Evolutionary conservation across 2,888 invertebrate species (phyloP), one percentile per base, ranked within the genome.

Genomic region (Tortricodes alternella): DNA sequence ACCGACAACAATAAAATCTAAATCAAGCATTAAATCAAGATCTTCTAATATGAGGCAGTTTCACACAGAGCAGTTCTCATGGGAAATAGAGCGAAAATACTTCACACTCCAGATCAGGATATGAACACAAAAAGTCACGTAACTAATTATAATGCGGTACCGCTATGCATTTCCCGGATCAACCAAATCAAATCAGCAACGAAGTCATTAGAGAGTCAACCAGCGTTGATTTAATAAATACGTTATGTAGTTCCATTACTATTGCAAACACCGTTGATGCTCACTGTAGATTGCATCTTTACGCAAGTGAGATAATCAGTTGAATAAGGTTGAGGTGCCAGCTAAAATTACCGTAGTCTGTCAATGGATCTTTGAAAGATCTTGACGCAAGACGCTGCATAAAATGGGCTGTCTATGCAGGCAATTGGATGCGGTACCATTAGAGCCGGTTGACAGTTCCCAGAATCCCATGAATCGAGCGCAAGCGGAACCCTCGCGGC

Each of bases 141-240:
- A 55, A 55, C 55, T 29, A 49, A 43, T 55, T 49, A 55, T 55
- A 49, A 49, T 35, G 24, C 27, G 35, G 43, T 50, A 50, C 56
- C 37, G 50, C 38, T 44, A 56, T 37, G 49, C 56, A 23, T 85
- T 84, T 82, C 85, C 80, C n/a, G 80, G 71, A 77, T 78, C 78
- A 80, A 74, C 71, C 70, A 72, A 70, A n/a, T n/a, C n/a, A n/a
- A n/a, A n/a, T n/a, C n/a, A n/a, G n/a, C n/a, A n/a, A 77, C 85
- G 83, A 86, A 86, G 76, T 81, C 83, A 83, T 85, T 85, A 83
- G 72, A 65, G 70, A 83, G 83, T 80, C 78, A 72, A 80, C 78
- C 73, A 69, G 74, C 73, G 76, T 71, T 73, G 77, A 79, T 80
- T 76, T 81, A 80, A 80, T 84, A 85, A 82, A 79, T 76, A 78